Conservation (phyloP, 2,888 invertebrate species). For the Stegophylla sp. region DNA sequence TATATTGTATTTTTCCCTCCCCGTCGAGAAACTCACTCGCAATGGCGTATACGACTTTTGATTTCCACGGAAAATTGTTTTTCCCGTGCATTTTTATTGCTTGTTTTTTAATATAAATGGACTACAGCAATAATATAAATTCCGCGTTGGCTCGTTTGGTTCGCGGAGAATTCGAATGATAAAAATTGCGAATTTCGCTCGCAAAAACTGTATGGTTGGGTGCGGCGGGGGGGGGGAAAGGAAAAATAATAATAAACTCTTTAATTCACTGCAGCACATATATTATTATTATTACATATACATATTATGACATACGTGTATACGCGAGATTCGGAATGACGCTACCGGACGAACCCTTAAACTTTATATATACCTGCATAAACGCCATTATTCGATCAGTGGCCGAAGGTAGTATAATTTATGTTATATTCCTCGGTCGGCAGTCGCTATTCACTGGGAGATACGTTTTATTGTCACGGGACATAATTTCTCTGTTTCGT, state of each 20-base stretch:
- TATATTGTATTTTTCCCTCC: background rate
- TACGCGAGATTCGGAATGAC: background rate
- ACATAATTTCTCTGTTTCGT: background rate
- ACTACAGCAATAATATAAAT: conserved; percentile 31
- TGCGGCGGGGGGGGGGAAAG: background rate
- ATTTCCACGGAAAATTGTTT: conserved; percentile 38
- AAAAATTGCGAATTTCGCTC: conserved; percentile 15
- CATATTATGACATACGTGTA: conserved; percentile 5
- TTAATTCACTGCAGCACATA: background rate
- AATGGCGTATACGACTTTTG: background rate
- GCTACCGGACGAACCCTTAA: background rate
- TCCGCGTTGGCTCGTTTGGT: background rate
- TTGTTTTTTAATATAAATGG: conserved; percentile 28
- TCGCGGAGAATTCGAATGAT: conserved; percentile 4
- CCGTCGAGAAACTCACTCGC: background rate
- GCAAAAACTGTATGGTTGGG: background rate
- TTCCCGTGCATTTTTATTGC: background rate
- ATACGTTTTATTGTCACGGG: background rate
- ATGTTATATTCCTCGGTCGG: background rate
- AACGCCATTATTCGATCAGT: background rate
- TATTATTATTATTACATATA: no score
- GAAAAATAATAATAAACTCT: background rate
- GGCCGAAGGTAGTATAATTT: background rate
- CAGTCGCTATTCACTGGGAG: background rate
- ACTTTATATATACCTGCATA: no score